Percentiles rank a stretch among this genome's conserved stretches.
phyloP scores from a whole-genome alignment of 2,888 invertebrate genomes.

The Metacarcinus magister region DNA sequence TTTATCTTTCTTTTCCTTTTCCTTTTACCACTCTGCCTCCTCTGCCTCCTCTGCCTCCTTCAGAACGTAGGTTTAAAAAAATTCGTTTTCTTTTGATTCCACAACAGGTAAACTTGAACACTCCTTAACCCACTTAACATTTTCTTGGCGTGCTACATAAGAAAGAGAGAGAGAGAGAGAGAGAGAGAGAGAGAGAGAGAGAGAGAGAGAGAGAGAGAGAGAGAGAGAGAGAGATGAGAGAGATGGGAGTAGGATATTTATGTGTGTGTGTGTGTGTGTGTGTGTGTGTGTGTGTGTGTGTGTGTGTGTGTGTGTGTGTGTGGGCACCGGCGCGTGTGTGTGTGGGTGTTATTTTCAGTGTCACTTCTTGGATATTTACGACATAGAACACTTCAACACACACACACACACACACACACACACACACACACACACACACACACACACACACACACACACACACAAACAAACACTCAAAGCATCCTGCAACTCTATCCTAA shows the following conservation, averaged over 20 bases:
- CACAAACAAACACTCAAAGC: neutral
- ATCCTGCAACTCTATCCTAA: neutral
- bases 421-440: neutral
- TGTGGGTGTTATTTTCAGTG: neutral
- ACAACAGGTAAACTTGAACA: neutral
- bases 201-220: neutral
- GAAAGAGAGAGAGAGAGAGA: neutral
- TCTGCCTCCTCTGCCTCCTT: neutral
- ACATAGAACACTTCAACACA: neutral
- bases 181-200: constrained; percentile 2
- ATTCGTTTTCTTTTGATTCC: too few species aligned
- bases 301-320: too few species aligned
- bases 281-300: too few species aligned
- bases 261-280: too few species aligned
- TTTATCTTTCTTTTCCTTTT: neutral
- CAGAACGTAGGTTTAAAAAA: too few species aligned
- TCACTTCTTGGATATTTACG: neutral
- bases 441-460: neutral
- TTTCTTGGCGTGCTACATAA: neutral
- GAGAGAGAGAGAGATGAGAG: neutral
- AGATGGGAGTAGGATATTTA: too few species aligned
- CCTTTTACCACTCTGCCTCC: neutral
- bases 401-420: constrained; percentile 1
- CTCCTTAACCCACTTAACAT: neutral
- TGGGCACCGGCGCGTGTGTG: too few species aligned